Base-by-base conservation (phyloP, 2,888 invertebrate genomes). In the Ceriagrion tenellum region DNA sequence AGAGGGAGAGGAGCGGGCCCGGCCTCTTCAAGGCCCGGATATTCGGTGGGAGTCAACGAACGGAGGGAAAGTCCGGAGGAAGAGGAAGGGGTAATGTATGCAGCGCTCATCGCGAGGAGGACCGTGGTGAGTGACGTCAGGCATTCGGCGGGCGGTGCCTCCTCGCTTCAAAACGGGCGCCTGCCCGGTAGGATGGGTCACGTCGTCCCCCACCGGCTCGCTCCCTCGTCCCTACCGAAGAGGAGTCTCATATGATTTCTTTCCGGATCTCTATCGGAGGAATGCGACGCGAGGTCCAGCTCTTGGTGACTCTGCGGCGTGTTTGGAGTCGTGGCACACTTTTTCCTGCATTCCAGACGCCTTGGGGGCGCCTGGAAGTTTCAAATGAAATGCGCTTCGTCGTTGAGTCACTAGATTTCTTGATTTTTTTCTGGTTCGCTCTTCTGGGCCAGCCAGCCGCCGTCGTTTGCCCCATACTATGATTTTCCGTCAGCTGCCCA, bases 321-420 rank as follows among this genome's bases (percentile, higher is more conserved):
- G 23, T n/a, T 69, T 69, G 69, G 69, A 69, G 69, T 26, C 69
- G 69, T 69, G 69, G 69, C 69, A 69, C 69, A 69, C 69, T 69
- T 69, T 69, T 69, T 6, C 23, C 10, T 69, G 69, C 69, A 69
- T 69, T 69, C 69, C 69, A 26, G 69, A 26, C 69, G 12, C n/a
- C 59, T 59, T 2, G 69, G 69, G n/a, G 10, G 26, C 26, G 12
- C 69, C n/a, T n/a, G 69, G n/a, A 69, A 69, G 69, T 69, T 69
- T 69, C 26, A n/a, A 47, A 47, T 69, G 69, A 4, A 26, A 69
- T 69, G 59, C 59, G 59, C 18, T 59, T 59, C 4, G 18, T 20
- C 59, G 18, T 16, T 18, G 59, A 59, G 59, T 59, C 47, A 47
- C 47, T 2, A 47, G 47, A 47, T 47, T 47, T 47, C 8, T 47